A percentile compares a stretch with the other conserved stretches of the same genome.
phyloP scores from a whole-genome alignment of 2,113 vertebrate genomes.

The Channa argus region DNA sequence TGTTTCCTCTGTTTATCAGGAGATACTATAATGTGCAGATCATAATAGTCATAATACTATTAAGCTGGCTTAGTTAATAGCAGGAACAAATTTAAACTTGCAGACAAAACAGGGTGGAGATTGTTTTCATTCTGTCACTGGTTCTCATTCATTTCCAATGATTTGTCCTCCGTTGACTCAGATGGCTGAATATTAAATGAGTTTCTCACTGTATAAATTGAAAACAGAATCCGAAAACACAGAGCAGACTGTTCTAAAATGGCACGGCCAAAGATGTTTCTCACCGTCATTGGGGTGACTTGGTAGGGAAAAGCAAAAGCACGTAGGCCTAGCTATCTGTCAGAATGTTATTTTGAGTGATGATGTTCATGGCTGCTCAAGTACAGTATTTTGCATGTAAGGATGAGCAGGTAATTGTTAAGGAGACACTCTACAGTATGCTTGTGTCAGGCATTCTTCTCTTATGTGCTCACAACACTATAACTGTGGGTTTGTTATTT shows the following conservation, averaged over 20 bases:
- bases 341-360: neutral
- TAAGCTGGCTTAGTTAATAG: neutral
- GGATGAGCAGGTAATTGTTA: too few species aligned
- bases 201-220: slow-evolving; percentile 15
- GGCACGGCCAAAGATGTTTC: neutral
- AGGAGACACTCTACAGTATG: too few species aligned
- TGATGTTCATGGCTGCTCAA: neutral
- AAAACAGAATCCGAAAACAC: neutral
- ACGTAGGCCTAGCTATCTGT: neutral
- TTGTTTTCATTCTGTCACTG: neutral
- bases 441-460: too few species aligned
- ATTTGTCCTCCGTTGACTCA: neutral
- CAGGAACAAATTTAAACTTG: neutral
- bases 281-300: neutral
- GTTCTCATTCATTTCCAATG: neutral
- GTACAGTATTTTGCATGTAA: neutral
- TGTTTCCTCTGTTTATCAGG: neutral
- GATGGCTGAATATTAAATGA: slow-evolving; percentile 8
- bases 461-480: too few species aligned
- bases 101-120: neutral
- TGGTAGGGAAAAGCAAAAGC: neutral
- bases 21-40: neutral
- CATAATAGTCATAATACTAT: too few species aligned
- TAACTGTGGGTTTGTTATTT: too few species aligned
- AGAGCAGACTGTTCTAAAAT: neutral